Evolutionary conservation across 2,888 invertebrate genomes (phyloP).

Genomic region (Brenthis ino): DNA sequence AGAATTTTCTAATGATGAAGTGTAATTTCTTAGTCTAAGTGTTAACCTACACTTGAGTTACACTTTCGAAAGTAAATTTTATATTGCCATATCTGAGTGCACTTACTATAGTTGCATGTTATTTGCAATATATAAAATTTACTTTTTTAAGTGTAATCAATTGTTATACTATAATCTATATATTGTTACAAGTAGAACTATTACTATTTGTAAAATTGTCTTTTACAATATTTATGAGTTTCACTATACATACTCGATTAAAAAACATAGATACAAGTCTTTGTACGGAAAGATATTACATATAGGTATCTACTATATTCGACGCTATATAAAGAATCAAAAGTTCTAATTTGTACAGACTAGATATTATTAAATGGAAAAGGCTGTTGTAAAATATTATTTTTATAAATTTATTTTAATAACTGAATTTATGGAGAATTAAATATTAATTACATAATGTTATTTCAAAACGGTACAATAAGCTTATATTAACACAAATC

Average conservation of each 20-base stretch:
- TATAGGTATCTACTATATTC: neutral
- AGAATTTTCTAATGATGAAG: conserved; percentile 15
- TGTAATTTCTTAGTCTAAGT: conserved; percentile 1
- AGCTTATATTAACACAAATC: neutral
- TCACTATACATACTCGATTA: conserved; percentile 1
- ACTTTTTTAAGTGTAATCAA: neutral
- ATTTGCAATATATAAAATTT: neutral
- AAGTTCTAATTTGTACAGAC: conserved; percentile 7
- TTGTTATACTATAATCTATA: neutral
- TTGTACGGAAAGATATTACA: conserved; percentile 12
- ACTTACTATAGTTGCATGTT: too few relatives aligned
- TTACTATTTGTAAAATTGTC: conserved; percentile 15
- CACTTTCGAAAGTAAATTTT: conserved; percentile 13
- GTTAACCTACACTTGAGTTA: conserved; percentile 9
- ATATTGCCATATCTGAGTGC: neutral
- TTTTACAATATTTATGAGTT: conserved; percentile 15
- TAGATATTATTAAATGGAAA: conserved; percentile 2
- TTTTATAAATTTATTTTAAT: neutral
- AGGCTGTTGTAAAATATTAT: conserved; percentile 3
- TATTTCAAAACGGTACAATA: neutral
- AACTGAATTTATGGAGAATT: too few relatives aligned
- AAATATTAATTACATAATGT: too few relatives aligned
- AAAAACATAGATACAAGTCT: conserved; percentile 7
- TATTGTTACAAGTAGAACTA: conserved; percentile 1
- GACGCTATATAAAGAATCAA: conserved; percentile 12